Evolutionary conservation across 92 coral and sea anemone genomes (phyloP), one percentile per base, ranked within the genome.

Genomic region (Actinostola sp.): DNA sequence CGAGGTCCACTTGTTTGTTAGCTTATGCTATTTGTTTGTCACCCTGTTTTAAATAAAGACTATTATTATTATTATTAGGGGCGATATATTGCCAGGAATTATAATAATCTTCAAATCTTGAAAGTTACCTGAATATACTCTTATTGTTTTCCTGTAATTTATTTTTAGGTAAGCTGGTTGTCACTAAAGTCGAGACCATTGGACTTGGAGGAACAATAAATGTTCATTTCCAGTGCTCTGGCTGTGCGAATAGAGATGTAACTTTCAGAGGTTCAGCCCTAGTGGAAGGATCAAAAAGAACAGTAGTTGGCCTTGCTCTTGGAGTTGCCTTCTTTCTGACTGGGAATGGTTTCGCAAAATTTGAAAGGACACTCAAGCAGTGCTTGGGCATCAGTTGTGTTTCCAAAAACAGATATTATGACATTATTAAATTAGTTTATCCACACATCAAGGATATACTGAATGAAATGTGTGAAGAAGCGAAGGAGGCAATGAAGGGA

Each of bases 261-360:
- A 74, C 39, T 58, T 82, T 82, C 32, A 8, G 42, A 16, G 85
- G 89, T 0, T 72, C 84, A 13, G 20, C 73, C 0, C 24, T 71
- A 24, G 81, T 84, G 5, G 84, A 84, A 6, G 81, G 81, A 0
- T 78, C 84, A 27, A 78, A 42, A 52, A 50, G 81, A 19, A 78
- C 82, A 0, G 89, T 78, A 0, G 86, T 79, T 57, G 90, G 90
- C 13, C 75, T 85, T 2, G 77, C 90, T 0, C 65, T 85, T 29
- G 73, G 70, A 15, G 83, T 83, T 17, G 85, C 90, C 25, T 85
- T 85, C 36, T 61, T 79, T 10, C 41, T 85, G 15, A 53, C 82
- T 42, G 86, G 82, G 1, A 3, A 81, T 75, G 80, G 87, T 7
- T 86, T 68, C 76, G 77, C 87, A 0, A 66, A 67, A 31, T 82